These are phyloP conservation scores for Drosophila murphyi DNA, from an alignment of 1,140 invertebrate genomes.

Conservation along the genomic window DNA sequence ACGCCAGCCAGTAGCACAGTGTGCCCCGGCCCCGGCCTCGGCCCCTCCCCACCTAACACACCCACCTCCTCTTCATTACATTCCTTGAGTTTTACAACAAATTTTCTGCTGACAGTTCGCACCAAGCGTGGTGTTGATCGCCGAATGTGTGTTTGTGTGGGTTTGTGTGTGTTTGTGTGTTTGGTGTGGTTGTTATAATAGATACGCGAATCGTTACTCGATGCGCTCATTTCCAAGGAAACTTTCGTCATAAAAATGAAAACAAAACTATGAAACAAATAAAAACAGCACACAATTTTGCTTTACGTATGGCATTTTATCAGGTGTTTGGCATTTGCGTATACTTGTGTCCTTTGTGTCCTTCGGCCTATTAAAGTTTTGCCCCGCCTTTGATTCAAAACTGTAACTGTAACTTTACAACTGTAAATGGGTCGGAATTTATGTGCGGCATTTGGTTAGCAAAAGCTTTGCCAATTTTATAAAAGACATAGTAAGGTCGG, in stretches of 20 bases:
- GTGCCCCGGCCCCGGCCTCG: not conserved
- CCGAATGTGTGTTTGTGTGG: conserved; percentile 5
- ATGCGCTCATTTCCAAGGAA: conserved; percentile 74
- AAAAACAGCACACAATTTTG: conserved; percentile 22
- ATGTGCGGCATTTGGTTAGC: conserved; percentile 38
- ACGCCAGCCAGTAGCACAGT: conserved; percentile 51
- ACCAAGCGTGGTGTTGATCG: conserved; percentile 49
- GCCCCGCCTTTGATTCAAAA: not conserved
- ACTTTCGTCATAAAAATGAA: conserved; percentile 69
- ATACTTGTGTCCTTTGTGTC: conserved; percentile 19
- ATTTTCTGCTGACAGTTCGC: conserved; percentile 42
- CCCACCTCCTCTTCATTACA: not conserved
- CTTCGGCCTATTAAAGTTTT: conserved; percentile 16
- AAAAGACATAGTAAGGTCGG: conserved; percentile 14
- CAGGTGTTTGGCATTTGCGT: conserved; percentile 55
- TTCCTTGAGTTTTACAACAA: conserved; percentile 13
- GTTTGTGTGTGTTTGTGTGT: conserved; percentile 11
- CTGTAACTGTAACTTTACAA: conserved; percentile 7
- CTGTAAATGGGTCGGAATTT: conserved; percentile 29
- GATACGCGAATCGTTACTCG: conserved; percentile 51
- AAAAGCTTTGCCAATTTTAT: conserved; percentile 38
- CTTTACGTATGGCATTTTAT: conserved; percentile 30
- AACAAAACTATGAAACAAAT: conserved; percentile 44
- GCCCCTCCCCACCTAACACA: not conserved
- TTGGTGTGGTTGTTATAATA: conserved; percentile 52